These are phyloP conservation scores for Tetraodon nigroviridis DNA, from an alignment of 2,113 vertebrate species.

Conservation along the genomic window DNA sequence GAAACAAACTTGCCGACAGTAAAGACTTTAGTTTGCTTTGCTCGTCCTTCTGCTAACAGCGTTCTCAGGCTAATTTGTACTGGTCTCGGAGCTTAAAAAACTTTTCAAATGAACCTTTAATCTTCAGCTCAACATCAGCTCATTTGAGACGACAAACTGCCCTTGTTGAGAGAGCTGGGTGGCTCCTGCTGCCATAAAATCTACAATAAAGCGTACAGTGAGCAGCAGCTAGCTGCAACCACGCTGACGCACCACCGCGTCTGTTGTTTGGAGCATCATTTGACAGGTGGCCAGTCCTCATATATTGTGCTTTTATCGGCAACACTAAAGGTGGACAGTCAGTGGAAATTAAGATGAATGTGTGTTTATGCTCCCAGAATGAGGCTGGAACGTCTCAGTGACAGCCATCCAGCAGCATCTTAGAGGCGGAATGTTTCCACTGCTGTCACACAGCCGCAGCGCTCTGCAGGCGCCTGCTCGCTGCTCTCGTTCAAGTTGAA, in stretches of 20 bases:
- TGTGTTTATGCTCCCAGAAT: constrained; percentile 15
- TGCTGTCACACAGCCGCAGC: no score
- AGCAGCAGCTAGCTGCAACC: background rate
- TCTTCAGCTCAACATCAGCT: no score
- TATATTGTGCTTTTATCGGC: constrained; percentile 6
- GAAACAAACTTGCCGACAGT: background rate
- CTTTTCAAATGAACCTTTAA: no score
- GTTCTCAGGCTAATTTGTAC: no score
- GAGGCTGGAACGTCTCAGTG: constrained; percentile 9
- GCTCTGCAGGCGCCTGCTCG: no score
- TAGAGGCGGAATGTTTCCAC: background rate
- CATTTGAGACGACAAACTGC: no score
- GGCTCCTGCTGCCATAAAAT: background rate
- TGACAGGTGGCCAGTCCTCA: background rate
- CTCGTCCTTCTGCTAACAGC: no score
- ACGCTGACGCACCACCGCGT: background rate
- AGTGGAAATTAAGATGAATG: constrained; percentile 33
- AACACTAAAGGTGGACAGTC: constrained; percentile 3
- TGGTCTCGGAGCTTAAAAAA: no score
- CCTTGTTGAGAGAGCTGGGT: background rate
- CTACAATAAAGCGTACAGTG: background rate
- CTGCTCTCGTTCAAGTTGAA: no score
- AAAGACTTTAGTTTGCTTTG: background rate
- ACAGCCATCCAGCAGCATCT: constrained; percentile 7
- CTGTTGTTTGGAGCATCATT: background rate